Evolutionary conservation across 1,140 invertebrate species (phyloP).

Genomic region (Vanessa tameamea): DNA sequence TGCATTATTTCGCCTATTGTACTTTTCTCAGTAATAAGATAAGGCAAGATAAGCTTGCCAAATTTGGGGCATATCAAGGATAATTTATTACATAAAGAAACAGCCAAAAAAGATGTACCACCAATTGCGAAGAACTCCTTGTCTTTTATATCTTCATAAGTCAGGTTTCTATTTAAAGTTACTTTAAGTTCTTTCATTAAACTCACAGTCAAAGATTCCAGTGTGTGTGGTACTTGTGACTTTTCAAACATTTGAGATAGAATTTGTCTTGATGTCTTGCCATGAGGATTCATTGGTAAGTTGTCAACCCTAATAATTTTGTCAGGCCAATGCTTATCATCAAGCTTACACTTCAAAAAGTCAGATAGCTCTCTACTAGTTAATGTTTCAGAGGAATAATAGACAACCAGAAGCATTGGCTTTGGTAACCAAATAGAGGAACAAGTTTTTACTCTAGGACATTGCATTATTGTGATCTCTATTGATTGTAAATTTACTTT

Average conservation of each 20-base stretch:
- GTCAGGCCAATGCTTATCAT: conserved; percentile 80
- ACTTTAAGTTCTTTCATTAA: conserved; percentile 60
- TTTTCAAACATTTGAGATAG: conserved; percentile 64
- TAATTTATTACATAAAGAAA: conserved; percentile 67
- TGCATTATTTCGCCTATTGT: conserved; percentile 63
- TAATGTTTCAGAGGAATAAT: conserved; percentile 73
- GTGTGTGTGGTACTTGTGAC: conserved; percentile 39
- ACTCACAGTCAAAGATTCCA: conserved; percentile 42
- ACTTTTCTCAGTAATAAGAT: conserved; percentile 55
- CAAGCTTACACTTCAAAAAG: conserved; percentile 70
- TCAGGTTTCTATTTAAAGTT: conserved; percentile 51
- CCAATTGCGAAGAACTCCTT: conserved; percentile 66
- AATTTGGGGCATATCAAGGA: conserved; percentile 53
- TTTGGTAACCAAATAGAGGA: conserved; percentile 79
- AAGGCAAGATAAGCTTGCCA: conserved; percentile 61
- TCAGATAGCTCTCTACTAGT: conserved; percentile 64
- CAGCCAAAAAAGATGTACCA: conserved; percentile 69
- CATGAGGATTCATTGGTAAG: conserved; percentile 83
- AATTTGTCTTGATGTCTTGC: conserved; percentile 79
- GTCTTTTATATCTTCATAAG: conserved; percentile 73
- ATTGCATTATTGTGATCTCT: conserved; percentile 79
- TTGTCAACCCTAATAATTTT: conserved; percentile 76
- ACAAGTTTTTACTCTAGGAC: conserved; percentile 76
- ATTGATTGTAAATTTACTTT: conserved; percentile 84
- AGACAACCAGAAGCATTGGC: conserved; percentile 77